These are phyloP conservation scores for Macaria liturata DNA, from an alignment of 2,888 invertebrate species.

Conservation along the genomic window DNA sequence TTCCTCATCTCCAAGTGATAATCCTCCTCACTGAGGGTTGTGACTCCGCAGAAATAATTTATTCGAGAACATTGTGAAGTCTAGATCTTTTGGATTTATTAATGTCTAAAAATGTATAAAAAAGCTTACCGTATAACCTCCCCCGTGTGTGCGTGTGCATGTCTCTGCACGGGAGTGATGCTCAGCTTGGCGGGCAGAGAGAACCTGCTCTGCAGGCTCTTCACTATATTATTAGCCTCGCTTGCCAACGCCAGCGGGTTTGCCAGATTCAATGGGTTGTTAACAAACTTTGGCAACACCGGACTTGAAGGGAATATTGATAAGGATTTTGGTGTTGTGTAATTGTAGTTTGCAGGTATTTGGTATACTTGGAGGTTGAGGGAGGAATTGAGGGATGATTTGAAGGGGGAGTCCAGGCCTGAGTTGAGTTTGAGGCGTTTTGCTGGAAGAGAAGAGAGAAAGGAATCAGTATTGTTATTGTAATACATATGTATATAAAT, in stretches of 20 bases:
- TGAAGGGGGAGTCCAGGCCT: conserved; percentile 47
- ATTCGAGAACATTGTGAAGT: too few species aligned
- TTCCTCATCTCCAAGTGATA: too few species aligned
- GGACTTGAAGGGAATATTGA: conserved; percentile 62
- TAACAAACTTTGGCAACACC: conserved; percentile 68
- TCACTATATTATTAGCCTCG: conserved; percentile 60
- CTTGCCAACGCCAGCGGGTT: conserved; percentile 65
- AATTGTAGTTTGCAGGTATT: conserved; percentile 59
- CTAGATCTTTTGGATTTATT: too few species aligned
- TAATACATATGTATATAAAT: too few species aligned
- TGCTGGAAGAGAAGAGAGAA: conserved; percentile 21
- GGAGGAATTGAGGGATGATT: conserved; percentile 50
- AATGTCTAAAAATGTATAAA: neutral
- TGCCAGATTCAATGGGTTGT: conserved; percentile 71
- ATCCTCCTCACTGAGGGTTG: too few species aligned
- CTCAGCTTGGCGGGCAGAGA: conserved; percentile 69
- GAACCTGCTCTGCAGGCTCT: conserved; percentile 59
- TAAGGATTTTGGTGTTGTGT: conserved; percentile 59
- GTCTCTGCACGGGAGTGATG: conserved; percentile 61
- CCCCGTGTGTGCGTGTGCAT: conserved; percentile 45
- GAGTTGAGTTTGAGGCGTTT: conserved; percentile 60
- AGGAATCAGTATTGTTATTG: too few species aligned
- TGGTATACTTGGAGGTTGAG: conserved; percentile 74
- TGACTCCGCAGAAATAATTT: too few species aligned
- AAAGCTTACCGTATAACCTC: conserved; percentile 57